phyloP scores from a whole-genome alignment of 2,113 vertebrate genomes.

The Petaurus breviceps region DNA sequence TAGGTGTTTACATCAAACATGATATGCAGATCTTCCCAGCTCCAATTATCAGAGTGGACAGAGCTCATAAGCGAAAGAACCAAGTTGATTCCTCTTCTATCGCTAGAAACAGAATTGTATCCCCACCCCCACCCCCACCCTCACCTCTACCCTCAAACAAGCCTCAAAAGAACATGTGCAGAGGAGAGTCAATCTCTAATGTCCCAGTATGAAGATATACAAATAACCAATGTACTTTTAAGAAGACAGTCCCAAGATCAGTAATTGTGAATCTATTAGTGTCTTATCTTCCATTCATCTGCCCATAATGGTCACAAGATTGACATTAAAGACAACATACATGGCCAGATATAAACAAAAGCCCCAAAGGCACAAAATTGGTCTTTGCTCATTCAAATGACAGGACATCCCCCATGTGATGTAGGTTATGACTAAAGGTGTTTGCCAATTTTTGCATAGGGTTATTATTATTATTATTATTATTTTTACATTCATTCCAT shows the following conservation, averaged over 20 bases:
- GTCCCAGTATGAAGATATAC: slow-evolving; percentile 61
- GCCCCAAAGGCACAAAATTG: slow-evolving; percentile 38
- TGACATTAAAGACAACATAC: slow-evolving; percentile 71
- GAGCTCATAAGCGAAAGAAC: not conserved
- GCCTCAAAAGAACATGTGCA: slow-evolving; percentile 41
- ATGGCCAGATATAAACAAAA: slow-evolving; percentile 6
- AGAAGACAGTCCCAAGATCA: not conserved
- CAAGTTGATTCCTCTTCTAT: slow-evolving; percentile 12
- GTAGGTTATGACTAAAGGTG: not conserved
- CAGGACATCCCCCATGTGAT: slow-evolving; percentile 15
- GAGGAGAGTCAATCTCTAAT: slow-evolving; percentile 46
- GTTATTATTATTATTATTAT: not conserved
- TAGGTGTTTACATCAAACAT: slow-evolving; percentile 21
- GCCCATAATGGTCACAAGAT: slow-evolving; percentile 76
- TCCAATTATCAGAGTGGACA: slow-evolving; percentile 26
- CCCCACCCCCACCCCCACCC: not conserved
- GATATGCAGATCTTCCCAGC: not conserved
- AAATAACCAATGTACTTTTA: not conserved
- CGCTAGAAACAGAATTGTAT: slow-evolving; percentile 17
- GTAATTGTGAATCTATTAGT: slow-evolving; percentile 45
- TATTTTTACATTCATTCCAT: slow-evolving; percentile 35
- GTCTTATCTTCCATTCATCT: slow-evolving; percentile 64
- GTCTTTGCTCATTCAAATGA: slow-evolving; percentile 56
- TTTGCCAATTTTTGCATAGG: slow-evolving; percentile 10
- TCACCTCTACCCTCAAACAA: not conserved